Base-by-base conservation (phyloP, 2,113 vertebrate genomes). In the Osmerus eperlanus region DNA sequence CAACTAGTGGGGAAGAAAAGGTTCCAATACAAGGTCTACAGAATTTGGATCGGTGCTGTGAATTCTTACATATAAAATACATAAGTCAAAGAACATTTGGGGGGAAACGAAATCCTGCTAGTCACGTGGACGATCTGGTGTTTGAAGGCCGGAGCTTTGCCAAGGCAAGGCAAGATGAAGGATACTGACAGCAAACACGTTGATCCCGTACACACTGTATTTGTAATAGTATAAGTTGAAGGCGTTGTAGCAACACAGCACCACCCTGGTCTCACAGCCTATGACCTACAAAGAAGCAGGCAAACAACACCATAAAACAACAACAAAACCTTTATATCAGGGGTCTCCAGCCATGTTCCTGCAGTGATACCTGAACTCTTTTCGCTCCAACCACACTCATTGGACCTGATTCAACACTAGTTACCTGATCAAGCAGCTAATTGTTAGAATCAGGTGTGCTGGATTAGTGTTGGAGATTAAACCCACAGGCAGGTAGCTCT, bases 211-310 rank as follows among this genome's bases (percentile, higher is more conserved):
- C 63, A 93, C 83, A 0, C 92, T 74, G 18, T 93, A 94, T 65
- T 94, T 96, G 89, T 95, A 94, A 81, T 94, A 94, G 84, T 94
- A 91, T 71, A 91, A 78, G 64, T 95, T 95, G 52, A 91, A 75
- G 0, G 95, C 94, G 0, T 72, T 87, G 72, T 92, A 88, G 76
- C 93, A 93, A 87, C 90, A 93, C 3, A 95, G 83, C 29, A 92
- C 61, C 66, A 91, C 76, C 90, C 84, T 86, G 58, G 61, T 0
- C 80, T 92, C 70, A 73, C 84, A 79, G 77, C 78, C 0, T 25
- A 28, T 54, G 0, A 78, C 79, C 94, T 93, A 81, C 21, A 12
- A 61, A 79, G 36, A 60, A 15, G 72, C 41, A 47, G 7, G 6
- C 9, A 29, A 59, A 65, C 14, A 60, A 36, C 67, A 71, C 68